phyloP scores from a whole-genome alignment of 2,113 vertebrate genomes.

The Python bivittatus region DNA sequence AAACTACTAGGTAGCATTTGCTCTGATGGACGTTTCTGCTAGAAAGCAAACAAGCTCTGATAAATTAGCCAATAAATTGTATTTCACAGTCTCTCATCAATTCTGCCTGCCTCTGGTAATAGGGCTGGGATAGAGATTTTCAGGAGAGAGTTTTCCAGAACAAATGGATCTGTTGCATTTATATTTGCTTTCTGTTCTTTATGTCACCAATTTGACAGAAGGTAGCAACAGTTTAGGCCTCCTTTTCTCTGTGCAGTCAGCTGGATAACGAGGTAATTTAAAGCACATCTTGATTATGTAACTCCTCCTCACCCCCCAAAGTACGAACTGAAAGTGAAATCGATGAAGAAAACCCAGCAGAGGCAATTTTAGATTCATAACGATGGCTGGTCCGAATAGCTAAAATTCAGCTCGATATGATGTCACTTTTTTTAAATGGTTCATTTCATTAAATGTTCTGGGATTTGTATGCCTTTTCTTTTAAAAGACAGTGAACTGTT shows the following conservation, averaged over 20 bases:
- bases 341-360: slow-evolving; percentile 17
- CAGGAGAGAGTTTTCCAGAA: neutral
- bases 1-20: neutral
- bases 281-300: slow-evolving; percentile 25
- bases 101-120: neutral
- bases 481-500: slow-evolving; percentile 1
- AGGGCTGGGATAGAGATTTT: slow-evolving; percentile 13
- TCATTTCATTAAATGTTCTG: slow-evolving; percentile 18
- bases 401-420: slow-evolving; percentile 46
- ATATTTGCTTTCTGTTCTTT: slow-evolving; percentile 28
- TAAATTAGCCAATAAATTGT: slow-evolving; percentile 38
- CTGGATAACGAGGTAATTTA: slow-evolving; percentile 42
- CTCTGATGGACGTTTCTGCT: neutral
- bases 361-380: slow-evolving; percentile 45
- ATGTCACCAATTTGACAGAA: slow-evolving; percentile 24
- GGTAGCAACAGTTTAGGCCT: neutral
- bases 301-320: no score
- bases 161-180: slow-evolving; percentile 34
- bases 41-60: neutral
- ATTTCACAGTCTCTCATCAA: slow-evolving; percentile 13
- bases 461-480: slow-evolving; percentile 13
- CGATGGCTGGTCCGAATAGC: slow-evolving; percentile 24
- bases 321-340: slow-evolving; percentile 16
- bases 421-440: slow-evolving; percentile 22
- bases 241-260: slow-evolving; percentile 23